Evolutionary conservation across 2,113 vertebrate genomes (phyloP), one percentile per base, ranked within the genome.

Genomic region (Daboia siamensis): DNA sequence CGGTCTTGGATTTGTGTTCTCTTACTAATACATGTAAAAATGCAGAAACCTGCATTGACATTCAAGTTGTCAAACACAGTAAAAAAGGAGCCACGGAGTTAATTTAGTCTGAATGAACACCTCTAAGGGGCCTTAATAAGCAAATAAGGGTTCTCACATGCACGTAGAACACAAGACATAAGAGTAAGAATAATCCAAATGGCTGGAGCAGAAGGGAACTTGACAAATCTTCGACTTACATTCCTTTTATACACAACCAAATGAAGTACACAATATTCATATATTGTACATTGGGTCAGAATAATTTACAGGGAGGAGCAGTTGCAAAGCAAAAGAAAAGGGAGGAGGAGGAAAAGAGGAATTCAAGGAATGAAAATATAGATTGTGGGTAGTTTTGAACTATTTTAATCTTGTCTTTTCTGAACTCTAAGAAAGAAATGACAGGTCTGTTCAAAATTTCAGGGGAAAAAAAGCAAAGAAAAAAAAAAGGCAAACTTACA

Each of bases 41-140:
- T 95, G 97, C 97, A 96, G 96, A 96, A 94, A 95, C 97, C 86
- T 91, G 96, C 95, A 94, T 94, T 95, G 97, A 98, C 97, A 97
- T 98, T 98, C 97, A 97, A 97, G 96, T 96, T 97, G 98, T 98
- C 98, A 97, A 97, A 91, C 96, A 93, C 96, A 95, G 96, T 96
- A 91, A n/a, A 23, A 93, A 94, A 97, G 94, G 94, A 95, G 94
- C 46, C 90, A 94, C 69, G 92, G 86, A 61, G 93, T 91, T 84
- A 93, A 90, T 95, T 92, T 92, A 93, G 94, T 96, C 94, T 94
- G 91, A 95, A 96, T 95, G 87, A 96, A 96, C 90, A 80, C 88
- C 93, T 93, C 93, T 93, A 94, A 92, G 92, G 94, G 96, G 94
- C 93, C 96, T 95, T 94, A 97, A 95, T 48, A 96, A 94, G 97